Evolutionary conservation across 2,113 vertebrate species (phyloP), one percentile per base, ranked within the genome.

Genomic region (Alces alces): DNA sequence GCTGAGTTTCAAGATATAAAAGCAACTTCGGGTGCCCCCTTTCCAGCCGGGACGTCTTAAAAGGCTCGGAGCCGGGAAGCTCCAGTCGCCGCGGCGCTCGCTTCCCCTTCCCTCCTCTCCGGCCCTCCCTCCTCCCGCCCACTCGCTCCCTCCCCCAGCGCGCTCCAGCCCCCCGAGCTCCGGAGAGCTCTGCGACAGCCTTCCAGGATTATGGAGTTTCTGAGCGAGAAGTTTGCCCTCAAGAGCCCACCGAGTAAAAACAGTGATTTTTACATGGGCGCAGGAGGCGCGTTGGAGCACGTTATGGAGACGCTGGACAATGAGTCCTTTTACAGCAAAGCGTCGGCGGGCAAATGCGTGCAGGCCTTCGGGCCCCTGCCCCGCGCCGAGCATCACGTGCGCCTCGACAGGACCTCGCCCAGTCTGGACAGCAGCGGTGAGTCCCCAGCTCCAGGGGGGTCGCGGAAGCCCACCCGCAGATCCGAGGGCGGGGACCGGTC

Each of bases 301-400:
- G 99, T 99, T 97, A 99, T 99, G 99, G 99, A 99, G 98, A 99
- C 99, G 82, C 98, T 99, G 99, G 99, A 99, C 98, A 99, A 99
- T 98, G 99, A 99, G 98, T 99, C 99, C 98, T 99, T 99, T 99
- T 99, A 99, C 98, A 98, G 98, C 99, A 99, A 99, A 98, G 99
- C 99, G 1, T 98, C 99, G 91, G 98, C 99, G 23, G 96, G 98
- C 98, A 99, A 99, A 98, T 99, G 99, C 6, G 98, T 98, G 91
- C 99, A 99, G 99, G 99, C 99, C 99, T 99, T 99, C 98, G 99
- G 99, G 60, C 98, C 99, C 43, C 99, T 99, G 93, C 99, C 99
- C 93, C 98, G 98, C 98, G 97, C 98, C 64, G 99, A 99, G 58
- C 99, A 99, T 96, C 99, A 99, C 98, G 98, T 98, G 96, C 98